Evolutionary conservation across 2,113 vertebrate genomes (phyloP).

Genomic region (Parus major): DNA sequence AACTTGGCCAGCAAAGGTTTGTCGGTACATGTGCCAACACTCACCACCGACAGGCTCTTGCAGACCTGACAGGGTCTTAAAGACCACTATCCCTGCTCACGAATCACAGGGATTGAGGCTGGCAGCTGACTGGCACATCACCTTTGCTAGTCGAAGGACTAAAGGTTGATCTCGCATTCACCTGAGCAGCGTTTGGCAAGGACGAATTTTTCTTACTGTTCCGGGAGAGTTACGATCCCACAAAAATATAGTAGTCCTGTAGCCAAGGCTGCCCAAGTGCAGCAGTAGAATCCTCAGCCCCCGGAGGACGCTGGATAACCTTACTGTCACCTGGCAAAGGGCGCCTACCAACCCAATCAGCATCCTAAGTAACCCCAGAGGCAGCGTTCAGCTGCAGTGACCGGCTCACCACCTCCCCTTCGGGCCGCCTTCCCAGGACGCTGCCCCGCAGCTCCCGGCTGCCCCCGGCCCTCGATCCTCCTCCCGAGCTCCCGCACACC

Average conservation of each 20-base stretch:
- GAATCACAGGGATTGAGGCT: accelerated
- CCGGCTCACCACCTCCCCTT: neutral
- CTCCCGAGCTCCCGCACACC: neutral
- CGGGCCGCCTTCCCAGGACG: neutral
- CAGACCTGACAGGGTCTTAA: neutral
- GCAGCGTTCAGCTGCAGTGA: neutral
- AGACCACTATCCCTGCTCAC: neutral
- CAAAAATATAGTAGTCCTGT: accelerated
- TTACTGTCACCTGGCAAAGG: accelerated
- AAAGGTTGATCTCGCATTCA: accelerated
- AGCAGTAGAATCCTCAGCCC: accelerated
- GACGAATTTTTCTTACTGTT: accelerated
- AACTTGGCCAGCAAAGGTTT: neutral
- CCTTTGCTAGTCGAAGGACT: too few relatives aligned
- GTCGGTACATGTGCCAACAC: accelerated
- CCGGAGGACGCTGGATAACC: accelerated
- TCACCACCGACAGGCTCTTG: accelerated
- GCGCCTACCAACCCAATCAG: accelerated
- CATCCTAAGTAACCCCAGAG: accelerated
- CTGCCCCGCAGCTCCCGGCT: neutral
- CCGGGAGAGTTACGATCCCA: accelerated
- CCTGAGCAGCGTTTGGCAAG: neutral
- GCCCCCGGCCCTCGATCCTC: too few relatives aligned
- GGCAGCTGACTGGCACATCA: accelerated
- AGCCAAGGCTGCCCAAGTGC: accelerated